phyloP scores from a whole-genome alignment of 1,140 invertebrate species.

The Probaryconus sp. region DNA sequence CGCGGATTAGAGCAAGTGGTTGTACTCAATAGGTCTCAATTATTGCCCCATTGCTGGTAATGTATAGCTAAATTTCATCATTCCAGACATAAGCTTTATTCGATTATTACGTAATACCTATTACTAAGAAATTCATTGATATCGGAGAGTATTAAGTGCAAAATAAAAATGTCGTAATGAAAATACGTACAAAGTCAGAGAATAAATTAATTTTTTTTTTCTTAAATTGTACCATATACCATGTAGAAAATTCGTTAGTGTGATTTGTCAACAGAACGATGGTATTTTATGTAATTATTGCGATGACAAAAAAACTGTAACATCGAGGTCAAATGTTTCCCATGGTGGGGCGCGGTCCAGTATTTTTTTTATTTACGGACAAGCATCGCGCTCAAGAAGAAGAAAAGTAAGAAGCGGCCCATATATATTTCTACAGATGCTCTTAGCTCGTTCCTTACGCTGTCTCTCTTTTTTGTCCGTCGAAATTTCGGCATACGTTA shows the following conservation, averaged over 20 bases:
- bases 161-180: too few species aligned
- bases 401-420: constrained; percentile 42
- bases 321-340: constrained; percentile 58
- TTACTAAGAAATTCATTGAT: too few species aligned
- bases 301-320: neutral
- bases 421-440: constrained; percentile 59
- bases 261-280: too few species aligned
- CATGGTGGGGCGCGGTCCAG: constrained; percentile 29
- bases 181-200: too few species aligned
- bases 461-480: constrained; percentile 12
- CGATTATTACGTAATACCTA: too few species aligned
- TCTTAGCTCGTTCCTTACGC: constrained; percentile 3
- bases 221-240: too few species aligned
- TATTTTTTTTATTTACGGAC: constrained; percentile 27
- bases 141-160: too few species aligned
- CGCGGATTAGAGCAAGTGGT: constrained; percentile 43
- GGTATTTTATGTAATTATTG: neutral
- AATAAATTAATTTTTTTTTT: too few species aligned
- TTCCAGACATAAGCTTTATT: neutral
- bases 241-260: too few species aligned
- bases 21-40: constrained; percentile 41
- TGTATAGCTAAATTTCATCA: constrained; percentile 50
- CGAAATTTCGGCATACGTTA: constrained; percentile 17
- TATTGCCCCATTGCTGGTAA: constrained; percentile 50
- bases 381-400: too few species aligned